Conservation (phyloP, 2,888 invertebrate species). For the Frankliniella intonsa region DNA sequence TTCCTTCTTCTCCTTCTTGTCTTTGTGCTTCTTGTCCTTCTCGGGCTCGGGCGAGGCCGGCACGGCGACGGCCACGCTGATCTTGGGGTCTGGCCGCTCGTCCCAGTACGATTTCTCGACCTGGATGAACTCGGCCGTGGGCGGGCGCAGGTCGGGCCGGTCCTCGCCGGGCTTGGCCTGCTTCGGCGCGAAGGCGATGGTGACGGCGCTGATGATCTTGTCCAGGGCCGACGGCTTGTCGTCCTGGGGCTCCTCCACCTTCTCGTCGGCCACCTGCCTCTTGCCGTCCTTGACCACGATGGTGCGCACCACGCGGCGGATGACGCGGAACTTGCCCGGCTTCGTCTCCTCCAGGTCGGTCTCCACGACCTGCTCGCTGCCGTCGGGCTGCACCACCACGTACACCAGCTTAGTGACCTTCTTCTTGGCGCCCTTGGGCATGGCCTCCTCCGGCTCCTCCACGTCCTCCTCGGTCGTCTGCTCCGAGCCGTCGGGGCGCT, state of each 20-base stretch:
- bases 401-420: background rate
- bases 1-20: constrained; percentile 29
- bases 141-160: background rate
- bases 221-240: background rate
- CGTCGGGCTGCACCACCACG: background rate
- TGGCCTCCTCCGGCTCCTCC: background rate
- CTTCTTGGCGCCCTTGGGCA: constrained; percentile 1
- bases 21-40: background rate
- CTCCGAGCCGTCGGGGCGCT: background rate
- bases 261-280: background rate
- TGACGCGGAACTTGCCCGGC: background rate
- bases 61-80: background rate
- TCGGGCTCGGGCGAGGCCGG: background rate
- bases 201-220: background rate
- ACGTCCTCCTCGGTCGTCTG: background rate
- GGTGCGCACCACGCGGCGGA: background rate
- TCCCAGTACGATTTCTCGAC: background rate
- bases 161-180: background rate
- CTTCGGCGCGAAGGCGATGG: background rate
- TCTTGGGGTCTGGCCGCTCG: background rate
- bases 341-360: background rate
- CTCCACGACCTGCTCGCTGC: background rate
- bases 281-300: background rate
- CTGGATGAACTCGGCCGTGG: background rate
- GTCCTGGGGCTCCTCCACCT: background rate